Evolutionary conservation across 2,888 invertebrate species (phyloP).

Genomic region (Isoperla grammatica): DNA sequence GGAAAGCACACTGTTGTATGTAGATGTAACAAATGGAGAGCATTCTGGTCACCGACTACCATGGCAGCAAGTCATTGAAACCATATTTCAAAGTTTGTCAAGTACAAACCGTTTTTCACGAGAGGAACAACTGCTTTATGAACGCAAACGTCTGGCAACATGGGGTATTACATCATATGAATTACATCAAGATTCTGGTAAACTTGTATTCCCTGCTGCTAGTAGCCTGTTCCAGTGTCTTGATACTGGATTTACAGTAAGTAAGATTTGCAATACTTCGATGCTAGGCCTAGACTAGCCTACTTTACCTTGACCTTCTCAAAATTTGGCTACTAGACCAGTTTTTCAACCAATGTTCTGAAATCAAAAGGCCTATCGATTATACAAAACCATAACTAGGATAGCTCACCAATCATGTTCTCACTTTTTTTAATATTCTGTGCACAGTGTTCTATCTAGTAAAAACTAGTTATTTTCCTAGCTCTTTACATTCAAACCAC

Average conservation of each 20-base stretch:
- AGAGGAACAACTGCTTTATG: constrained; percentile 87
- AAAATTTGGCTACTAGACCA: neutral
- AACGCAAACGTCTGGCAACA: constrained; percentile 83
- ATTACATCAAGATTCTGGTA: constrained; percentile 71
- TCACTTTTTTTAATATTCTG: too few species aligned
- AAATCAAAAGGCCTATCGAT: neutral
- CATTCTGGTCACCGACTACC: constrained; percentile 23
- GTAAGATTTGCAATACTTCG: constrained; percentile 31
- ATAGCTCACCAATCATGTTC: too few species aligned
- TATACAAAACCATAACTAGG: too few species aligned
- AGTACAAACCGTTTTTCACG: constrained; percentile 60
- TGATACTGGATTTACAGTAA: constrained; percentile 65
- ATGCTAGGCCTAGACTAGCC: too few species aligned
- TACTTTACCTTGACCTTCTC: neutral
- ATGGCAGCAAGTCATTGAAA: constrained; percentile 79
- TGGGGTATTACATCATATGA: constrained; percentile 95
- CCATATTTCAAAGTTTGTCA: constrained; percentile 60
- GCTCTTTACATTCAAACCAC: too few species aligned
- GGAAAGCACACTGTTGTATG: constrained; percentile 83
- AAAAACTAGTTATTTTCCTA: too few species aligned
- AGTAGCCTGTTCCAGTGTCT: constrained; percentile 82
- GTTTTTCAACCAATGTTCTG: neutral
- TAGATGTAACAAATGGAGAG: constrained; percentile 54
- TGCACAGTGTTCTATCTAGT: too few species aligned
- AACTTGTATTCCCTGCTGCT: constrained; percentile 86